A percentile compares a stretch with the other conserved stretches of the same genome.
These are phyloP conservation scores for Drosophila antonietae DNA, from an alignment of 2,888 invertebrate species.

Conservation along the genomic window DNA sequence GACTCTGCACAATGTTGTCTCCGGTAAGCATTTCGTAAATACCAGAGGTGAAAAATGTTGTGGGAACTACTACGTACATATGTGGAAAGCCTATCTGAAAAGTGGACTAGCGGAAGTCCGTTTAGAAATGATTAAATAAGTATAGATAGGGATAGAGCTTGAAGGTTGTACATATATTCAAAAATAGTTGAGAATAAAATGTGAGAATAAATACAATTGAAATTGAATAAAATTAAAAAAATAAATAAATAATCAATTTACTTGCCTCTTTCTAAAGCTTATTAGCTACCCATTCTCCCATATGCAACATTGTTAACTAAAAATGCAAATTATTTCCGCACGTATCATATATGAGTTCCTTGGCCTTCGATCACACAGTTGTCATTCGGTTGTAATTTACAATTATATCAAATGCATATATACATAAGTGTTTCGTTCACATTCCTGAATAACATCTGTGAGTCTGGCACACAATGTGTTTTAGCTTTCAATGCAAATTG, in stretches of 20 bases:
- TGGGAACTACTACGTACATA: slow-evolving; percentile 42
- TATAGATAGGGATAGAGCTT: neutral
- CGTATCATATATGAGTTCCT: neutral
- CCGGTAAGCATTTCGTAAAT: slow-evolving; percentile 30
- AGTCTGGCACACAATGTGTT: neutral
- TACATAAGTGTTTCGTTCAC: neutral
- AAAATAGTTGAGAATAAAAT: too few species aligned
- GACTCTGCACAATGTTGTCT: slow-evolving; percentile 14
- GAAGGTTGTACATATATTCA: too few species aligned
- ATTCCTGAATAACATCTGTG: slow-evolving; percentile 38
- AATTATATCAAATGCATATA: slow-evolving; percentile 8
- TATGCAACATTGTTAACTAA: neutral
- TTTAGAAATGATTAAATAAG: neutral
- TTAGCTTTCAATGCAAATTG: slow-evolving; percentile 52
- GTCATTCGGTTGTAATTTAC: slow-evolving; percentile 13
- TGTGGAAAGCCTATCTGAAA: slow-evolving; percentile 4
- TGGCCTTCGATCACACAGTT: slow-evolving; percentile 23
- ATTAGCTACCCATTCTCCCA: neutral
- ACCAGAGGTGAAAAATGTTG: slow-evolving; percentile 49
- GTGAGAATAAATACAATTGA: too few species aligned
- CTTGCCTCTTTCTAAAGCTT: neutral
- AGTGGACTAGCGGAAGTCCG: slow-evolving; percentile 42
- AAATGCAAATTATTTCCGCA: neutral
- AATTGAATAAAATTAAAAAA: too few species aligned
- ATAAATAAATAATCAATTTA: too few species aligned